Base-by-base conservation (phyloP, 2,113 vertebrate species). In the Caretta caretta region DNA sequence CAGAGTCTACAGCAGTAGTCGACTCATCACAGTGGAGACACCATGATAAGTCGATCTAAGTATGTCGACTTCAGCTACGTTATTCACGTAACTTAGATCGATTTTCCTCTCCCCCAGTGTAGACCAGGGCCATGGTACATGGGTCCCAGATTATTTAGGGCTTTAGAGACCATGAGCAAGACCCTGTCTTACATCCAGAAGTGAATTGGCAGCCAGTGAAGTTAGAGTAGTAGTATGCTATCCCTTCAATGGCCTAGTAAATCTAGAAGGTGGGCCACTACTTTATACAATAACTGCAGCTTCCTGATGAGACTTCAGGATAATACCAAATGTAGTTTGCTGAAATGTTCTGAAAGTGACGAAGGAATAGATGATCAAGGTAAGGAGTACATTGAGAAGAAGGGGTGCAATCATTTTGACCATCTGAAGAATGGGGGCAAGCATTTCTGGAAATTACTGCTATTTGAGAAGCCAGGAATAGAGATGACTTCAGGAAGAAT, bases 111-210 rank as follows among this genome's bases (percentile, higher is more conserved):
- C 42, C 42, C 42, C 42, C 42, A 42, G 42, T 42, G 42, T 42
- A 42, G 42, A 42, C 42, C 42, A 59, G 1, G 59, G 29, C 49
- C 93, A 86, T 50, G 46, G 31, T 16, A 49, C 0, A 0, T 84
- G 6, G 16, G 42, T 84, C 31, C 7, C 38, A 79, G 42, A 35
- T 65, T 42, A 10, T 81, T n/a, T 65, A 65, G 62, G 14, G 6
- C 31, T 65, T 35, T 65, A 65, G 62, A 35, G 31, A 59, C 10
- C 2, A 59, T 59, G 57, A 59, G 7, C 16, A 11, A 42, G 20
- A 75, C 22, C 19, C 90, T 75, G 1, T 20, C 10, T 46, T 88
- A 12, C 53, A 53, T 90, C 78, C 57, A 72, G 57, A 83, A 69
- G 17, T 69, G 65, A 69, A n/a, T 35, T n/a, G 65, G 65, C 31